Conservation (phyloP, 1,140 invertebrate genomes). For the Araneus ventricosus region DNA sequence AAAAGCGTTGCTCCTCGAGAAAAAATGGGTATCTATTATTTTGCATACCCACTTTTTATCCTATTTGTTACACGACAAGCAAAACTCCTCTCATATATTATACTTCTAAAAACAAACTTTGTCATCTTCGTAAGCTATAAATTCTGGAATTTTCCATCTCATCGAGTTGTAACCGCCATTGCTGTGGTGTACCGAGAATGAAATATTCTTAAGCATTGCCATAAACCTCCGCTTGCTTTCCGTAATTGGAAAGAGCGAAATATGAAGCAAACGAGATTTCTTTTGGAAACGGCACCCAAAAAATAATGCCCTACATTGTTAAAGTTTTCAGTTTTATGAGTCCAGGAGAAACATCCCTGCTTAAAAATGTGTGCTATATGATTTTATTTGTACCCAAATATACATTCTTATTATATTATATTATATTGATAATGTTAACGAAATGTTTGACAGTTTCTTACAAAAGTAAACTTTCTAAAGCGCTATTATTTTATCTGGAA, state of each 20-base stretch:
- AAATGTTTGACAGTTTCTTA: too few relatives aligned
- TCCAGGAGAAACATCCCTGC: too few relatives aligned
- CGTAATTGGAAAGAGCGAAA: not conserved
- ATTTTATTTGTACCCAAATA: too few relatives aligned
- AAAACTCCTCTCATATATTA: constrained; percentile 3
- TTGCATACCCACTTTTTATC: not conserved
- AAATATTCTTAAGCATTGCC: not conserved
- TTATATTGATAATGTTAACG: too few relatives aligned
- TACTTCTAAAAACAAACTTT: not conserved
- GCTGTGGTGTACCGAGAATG: not conserved
- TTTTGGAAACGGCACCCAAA: too few relatives aligned
- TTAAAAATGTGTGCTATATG: too few relatives aligned
- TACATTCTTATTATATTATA: too few relatives aligned
- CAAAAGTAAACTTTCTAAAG: too few relatives aligned
- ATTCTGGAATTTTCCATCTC: not conserved
- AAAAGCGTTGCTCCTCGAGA: not conserved
- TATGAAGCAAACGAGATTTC: not conserved
- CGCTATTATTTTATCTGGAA: too few relatives aligned
- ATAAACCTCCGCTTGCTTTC: not conserved
- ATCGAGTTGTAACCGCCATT: not conserved
- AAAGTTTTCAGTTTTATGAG: too few relatives aligned
- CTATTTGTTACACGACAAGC: not conserved
- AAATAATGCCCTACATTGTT: too few relatives aligned
- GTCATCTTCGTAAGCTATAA: not conserved
- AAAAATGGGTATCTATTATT: too few relatives aligned